Evolutionary conservation across 1,140 invertebrate genomes (phyloP).

Genomic region (Drosophila insularis): DNA sequence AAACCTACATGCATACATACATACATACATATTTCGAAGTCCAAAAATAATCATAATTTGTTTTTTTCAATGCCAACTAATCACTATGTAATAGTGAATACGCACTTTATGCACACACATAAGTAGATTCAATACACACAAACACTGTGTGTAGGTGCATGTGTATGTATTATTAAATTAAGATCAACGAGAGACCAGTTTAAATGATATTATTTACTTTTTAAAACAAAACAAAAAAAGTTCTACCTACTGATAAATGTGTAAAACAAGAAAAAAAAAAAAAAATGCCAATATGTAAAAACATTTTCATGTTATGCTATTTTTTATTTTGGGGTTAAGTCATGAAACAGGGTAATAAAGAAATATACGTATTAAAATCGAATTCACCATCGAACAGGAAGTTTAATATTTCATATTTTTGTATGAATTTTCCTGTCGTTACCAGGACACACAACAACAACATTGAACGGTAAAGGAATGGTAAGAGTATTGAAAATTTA

Average conservation of each 20-base stretch:
- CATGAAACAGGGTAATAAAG: constrained; percentile 62
- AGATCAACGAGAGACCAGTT: constrained; percentile 29
- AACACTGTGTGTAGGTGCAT: not conserved
- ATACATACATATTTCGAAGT: constrained; percentile 21
- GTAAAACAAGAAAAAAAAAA: constrained; percentile 24
- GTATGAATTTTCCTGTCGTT: constrained; percentile 12
- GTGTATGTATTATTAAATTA: constrained; percentile 6
- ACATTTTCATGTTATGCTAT: constrained; percentile 15
- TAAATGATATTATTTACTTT: constrained; percentile 42
- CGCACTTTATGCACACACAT: constrained; percentile 1
- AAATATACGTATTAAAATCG: constrained; percentile 59
- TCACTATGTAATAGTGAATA: constrained; percentile 13
- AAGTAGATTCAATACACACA: not conserved
- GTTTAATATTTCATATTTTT: not conserved
- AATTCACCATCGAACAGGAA: not conserved
- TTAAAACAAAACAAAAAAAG: constrained; percentile 28
- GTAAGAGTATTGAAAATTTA: not conserved
- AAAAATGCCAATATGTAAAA: constrained; percentile 20
- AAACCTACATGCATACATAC: not conserved
- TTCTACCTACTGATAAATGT: constrained; percentile 15
- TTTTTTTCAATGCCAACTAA: constrained; percentile 28
- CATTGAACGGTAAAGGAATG: too few species aligned
- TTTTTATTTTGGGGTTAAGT: constrained; percentile 41
- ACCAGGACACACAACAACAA: not conserved
- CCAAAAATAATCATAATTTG: constrained; percentile 31